phyloP scores from a whole-genome alignment of 2,888 invertebrate genomes.

The Acleris literana region DNA sequence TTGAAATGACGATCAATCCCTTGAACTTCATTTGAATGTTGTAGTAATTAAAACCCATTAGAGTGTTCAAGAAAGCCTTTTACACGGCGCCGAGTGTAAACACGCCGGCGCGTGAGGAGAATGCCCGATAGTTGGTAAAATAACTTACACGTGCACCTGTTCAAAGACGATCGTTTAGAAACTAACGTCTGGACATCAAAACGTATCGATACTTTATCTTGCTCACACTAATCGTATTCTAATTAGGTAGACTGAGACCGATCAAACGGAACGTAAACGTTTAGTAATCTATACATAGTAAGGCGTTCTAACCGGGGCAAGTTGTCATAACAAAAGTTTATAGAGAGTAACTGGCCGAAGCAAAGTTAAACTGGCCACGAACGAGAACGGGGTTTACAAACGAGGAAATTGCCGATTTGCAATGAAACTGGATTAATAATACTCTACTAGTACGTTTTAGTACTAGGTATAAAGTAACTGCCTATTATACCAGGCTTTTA shows the following conservation, averaged over 20 bases:
- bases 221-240: constrained; percentile 28
- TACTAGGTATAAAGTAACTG: too few relatives aligned
- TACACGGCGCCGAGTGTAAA: constrained; percentile 46
- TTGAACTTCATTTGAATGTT: constrained; percentile 1
- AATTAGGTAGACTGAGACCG: constrained; percentile 19
- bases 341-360: constrained; percentile 38
- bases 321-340: constrained; percentile 42
- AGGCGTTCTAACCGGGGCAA: constrained; percentile 31
- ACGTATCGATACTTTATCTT: constrained; percentile 25
- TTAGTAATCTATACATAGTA: constrained; percentile 30
- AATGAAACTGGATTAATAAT: constrained; percentile 19
- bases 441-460: too few relatives aligned
- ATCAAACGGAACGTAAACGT: constrained; percentile 27
- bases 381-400: constrained; percentile 37
- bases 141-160: constrained; percentile 76
- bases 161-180: constrained; percentile 69
- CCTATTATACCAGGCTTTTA: background rate
- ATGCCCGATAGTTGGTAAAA: constrained; percentile 62
- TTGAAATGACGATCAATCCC: constrained; percentile 18
- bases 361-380: constrained; percentile 24
- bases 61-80: constrained; percentile 40
- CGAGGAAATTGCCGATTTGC: constrained; percentile 18
- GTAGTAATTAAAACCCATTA: constrained; percentile 39
- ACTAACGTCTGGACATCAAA: constrained; percentile 36
- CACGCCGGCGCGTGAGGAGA: constrained; percentile 52